Evolutionary conservation across 1,140 invertebrate genomes (phyloP).

Genomic region (Drosophila pruinosa): DNA sequence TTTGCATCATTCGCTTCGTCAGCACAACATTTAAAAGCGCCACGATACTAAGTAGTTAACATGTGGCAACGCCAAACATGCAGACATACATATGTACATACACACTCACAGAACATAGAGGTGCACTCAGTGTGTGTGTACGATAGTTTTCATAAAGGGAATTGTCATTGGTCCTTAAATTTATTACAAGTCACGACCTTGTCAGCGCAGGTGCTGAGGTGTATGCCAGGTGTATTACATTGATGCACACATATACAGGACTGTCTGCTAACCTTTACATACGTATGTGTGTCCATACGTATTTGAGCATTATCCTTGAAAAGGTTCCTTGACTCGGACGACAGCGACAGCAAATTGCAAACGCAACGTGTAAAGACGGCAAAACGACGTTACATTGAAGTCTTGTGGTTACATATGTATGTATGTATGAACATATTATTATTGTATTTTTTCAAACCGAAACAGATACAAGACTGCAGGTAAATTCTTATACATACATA

Average conservation of each 20-base stretch:
- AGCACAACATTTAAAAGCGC: background rate
- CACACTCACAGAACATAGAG: slow-evolving; percentile 14
- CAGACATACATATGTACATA: no score
- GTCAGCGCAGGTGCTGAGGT: slow-evolving; percentile 12
- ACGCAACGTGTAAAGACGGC: slow-evolving; percentile 9
- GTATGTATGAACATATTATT: background rate
- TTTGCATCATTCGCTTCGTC: background rate
- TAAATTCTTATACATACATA: background rate
- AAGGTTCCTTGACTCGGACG: slow-evolving; percentile 72
- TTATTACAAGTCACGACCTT: slow-evolving; percentile 25
- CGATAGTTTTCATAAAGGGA: slow-evolving; percentile 16
- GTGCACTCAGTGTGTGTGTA: slow-evolving; percentile 16
- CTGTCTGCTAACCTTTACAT: background rate
- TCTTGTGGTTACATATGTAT: slow-evolving; percentile 20
- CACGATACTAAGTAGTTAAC: slow-evolving; percentile 54
- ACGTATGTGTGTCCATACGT: slow-evolving; percentile 2
- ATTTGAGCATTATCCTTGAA: slow-evolving; percentile 65
- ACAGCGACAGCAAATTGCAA: slow-evolving; percentile 28
- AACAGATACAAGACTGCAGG: background rate
- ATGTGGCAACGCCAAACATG: slow-evolving; percentile 47
- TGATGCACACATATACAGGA: background rate
- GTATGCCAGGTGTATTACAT: background rate
- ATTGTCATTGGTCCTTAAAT: slow-evolving; percentile 21
- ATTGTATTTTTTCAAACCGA: background rate
- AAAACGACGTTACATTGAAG: slow-evolving; percentile 20